phyloP scores from a whole-genome alignment of 2,113 vertebrate genomes.

The Pteruthius melanotis region DNA sequence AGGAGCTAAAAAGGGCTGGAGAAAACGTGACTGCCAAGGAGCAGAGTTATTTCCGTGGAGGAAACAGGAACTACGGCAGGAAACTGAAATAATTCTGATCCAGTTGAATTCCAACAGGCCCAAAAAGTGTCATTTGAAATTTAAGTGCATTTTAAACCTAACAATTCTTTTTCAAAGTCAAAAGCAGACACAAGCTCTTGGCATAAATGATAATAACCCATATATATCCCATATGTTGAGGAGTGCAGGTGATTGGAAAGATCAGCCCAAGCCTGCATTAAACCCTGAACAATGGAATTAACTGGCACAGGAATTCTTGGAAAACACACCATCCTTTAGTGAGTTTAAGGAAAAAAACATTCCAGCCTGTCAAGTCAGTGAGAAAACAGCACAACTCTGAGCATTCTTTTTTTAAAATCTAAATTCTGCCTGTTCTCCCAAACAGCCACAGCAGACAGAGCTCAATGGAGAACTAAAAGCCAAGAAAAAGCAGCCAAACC shows the following conservation, averaged over 20 bases:
- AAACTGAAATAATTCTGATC: background rate
- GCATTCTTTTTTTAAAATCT: background rate
- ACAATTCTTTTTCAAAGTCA: background rate
- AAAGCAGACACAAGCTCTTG: background rate
- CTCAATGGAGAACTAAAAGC: background rate
- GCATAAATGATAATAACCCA: background rate
- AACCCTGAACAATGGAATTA: background rate
- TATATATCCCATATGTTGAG: background rate
- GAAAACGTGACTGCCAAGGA: background rate
- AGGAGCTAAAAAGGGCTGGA: background rate
- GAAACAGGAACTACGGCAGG: slow-evolving; percentile 14
- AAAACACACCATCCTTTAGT: background rate
- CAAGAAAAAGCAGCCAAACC: background rate
- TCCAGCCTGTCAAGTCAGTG: background rate
- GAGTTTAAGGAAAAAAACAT: background rate
- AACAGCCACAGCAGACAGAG: background rate
- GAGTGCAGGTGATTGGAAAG: background rate
- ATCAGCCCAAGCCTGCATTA: background rate
- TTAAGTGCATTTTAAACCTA: background rate
- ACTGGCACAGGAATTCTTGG: background rate
- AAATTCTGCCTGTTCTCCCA: background rate
- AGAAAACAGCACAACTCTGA: background rate
- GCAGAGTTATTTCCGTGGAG: background rate
- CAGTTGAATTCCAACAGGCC: background rate
- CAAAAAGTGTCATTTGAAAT: background rate